A percentile compares a stretch with the other conserved stretches of the same genome.
Evolutionary conservation across 2,113 vertebrate species (phyloP).

Genomic region (Syngnathus floridae): DNA sequence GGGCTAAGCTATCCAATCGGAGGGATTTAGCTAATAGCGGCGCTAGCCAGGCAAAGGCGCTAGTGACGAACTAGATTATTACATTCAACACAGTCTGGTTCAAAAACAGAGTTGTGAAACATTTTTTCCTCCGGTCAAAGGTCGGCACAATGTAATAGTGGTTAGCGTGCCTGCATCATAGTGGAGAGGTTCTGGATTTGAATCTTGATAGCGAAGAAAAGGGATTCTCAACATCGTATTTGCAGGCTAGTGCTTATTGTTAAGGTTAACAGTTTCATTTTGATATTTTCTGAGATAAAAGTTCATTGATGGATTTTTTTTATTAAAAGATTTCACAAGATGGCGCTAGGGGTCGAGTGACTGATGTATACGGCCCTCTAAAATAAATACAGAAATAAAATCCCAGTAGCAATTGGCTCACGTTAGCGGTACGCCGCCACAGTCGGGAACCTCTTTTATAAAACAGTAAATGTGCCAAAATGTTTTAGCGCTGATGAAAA

Average conservation of each 20-base stretch:
- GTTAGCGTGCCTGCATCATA: background rate
- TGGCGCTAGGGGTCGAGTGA: too few species aligned
- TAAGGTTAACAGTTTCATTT: background rate
- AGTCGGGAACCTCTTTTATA: too few species aligned
- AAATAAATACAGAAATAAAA: too few species aligned
- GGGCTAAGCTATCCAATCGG: background rate
- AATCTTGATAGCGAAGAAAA: too few species aligned
- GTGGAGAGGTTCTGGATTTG: background rate
- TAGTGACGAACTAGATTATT: background rate
- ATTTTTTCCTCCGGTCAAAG: background rate
- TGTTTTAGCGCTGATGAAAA: background rate
- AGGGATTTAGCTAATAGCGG: background rate
- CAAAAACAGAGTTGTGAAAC: background rate
- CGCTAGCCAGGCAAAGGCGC: background rate
- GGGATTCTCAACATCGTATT: background rate
- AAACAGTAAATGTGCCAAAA: background rate
- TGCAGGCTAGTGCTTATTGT: background rate
- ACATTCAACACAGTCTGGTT: background rate
- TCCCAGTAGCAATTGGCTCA: too few species aligned
- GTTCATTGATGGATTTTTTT: too few species aligned
- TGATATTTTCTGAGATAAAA: too few species aligned
- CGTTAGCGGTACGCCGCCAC: too few species aligned
- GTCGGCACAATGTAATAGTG: background rate
- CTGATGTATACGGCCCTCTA: too few species aligned
- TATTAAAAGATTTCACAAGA: too few species aligned